Conservation (phyloP, 2,797 vertebrate species). For the Geotrypetes seraphini region DNA sequence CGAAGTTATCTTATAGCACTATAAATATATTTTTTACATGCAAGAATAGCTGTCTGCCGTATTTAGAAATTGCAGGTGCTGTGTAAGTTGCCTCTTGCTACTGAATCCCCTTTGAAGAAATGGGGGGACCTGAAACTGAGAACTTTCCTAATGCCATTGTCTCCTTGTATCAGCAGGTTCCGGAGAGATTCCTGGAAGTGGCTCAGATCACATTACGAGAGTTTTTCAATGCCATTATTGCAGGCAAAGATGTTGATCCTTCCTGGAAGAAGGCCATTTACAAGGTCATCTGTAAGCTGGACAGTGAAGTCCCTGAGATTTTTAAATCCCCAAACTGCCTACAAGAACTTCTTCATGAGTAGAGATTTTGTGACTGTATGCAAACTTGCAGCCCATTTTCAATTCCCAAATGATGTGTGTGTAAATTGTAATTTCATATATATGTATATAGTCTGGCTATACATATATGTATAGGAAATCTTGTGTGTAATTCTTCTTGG, state of each 20-base stretch:
- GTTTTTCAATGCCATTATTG: conserved; percentile 98
- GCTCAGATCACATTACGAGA: conserved; percentile 97
- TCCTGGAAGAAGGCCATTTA: conserved; percentile 99
- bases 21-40: conserved; percentile 58
- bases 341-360: conserved; percentile 97
- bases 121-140: conserved; percentile 71
- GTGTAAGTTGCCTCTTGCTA: conserved; percentile 56
- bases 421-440: conserved; percentile 50
- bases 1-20: conserved; percentile 53
- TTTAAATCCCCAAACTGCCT: conserved; percentile 99
- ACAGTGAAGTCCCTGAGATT: conserved; percentile 96
- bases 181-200: conserved; percentile 97
- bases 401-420: conserved; percentile 53
- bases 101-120: conserved; percentile 65
- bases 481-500: conserved; percentile 41
- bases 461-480: conserved; percentile 49
- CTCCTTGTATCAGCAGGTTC: conserved; percentile 85
- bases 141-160: conserved; percentile 80
- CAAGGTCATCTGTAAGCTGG: conserved; percentile 99
- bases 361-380: conserved; percentile 81
- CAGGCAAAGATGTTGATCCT: conserved; percentile 98
- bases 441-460: conserved; percentile 44
- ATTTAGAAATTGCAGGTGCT: conserved; percentile 68
- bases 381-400: conserved; percentile 79
- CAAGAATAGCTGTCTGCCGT: conserved; percentile 53